Evolutionary conservation across 2,113 vertebrate genomes (phyloP), one percentile per base, ranked within the genome.

Genomic region (Crotalus viridis): DNA sequence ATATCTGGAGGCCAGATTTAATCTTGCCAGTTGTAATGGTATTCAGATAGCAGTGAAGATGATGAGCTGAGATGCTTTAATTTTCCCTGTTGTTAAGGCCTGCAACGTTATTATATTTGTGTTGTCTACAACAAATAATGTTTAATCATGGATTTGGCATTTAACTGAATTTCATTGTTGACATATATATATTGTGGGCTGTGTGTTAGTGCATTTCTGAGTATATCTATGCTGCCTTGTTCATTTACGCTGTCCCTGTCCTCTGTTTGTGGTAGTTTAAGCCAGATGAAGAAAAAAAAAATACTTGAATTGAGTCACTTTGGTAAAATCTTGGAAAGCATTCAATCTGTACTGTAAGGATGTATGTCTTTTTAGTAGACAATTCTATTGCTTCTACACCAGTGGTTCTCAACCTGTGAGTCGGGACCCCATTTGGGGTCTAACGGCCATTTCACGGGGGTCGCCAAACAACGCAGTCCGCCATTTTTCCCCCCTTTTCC

Each of bases 151-250:
- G 69, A 0, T 54, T 10, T 26, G 22, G 0, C 0, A 0, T 1
- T 26, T 46, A 28, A 0, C 0, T 0, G 1, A 52, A 92, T 0
- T 0, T 0, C 24, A 26, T 21, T 21, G 43, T 39, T 10, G 17
- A 24, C 2, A 0, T 0, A 0, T n/a, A 33, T 0, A 5, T 2
- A 59, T 0, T 6, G 39, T 6, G 5, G 52, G 3, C 5, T 0
- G n/a, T 5, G 3, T 4, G 15, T 54, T 87, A 7, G 24, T 43
- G 17, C 56, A 52, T 64, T 87, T 39, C 10, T 39, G 19, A 21
- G n/a, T 12, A 8, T 10, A 51, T 6, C 5, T 3, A 26, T 33
- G 24, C 59, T 61, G 8, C 59, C 10, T 33, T 81, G n/a, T 15
- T 39, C 69, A 19, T 81, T 39, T 39, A 81, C 39, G 6, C 2